Evolutionary conservation across 1,140 invertebrate genomes (phyloP), one percentile per base, ranked within the genome.

Genomic region (Sycophaga agraensis): DNA sequence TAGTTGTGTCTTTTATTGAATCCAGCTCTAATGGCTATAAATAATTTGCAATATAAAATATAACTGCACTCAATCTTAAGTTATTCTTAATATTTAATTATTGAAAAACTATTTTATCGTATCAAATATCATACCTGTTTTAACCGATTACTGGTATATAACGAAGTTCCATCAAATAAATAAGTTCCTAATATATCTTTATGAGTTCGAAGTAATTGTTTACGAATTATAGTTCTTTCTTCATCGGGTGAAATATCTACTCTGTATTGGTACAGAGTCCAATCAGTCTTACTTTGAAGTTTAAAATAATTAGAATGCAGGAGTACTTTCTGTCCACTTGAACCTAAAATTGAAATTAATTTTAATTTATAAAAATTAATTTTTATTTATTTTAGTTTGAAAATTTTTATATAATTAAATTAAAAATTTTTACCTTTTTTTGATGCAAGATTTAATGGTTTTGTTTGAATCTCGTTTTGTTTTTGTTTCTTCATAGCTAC

Each of bases 181-280:
- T 82, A 81, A 14, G 69, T 79, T 2, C 85, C 85, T 6, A 90
- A 65, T 0, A 62, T 73, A 1, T 83, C 77, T 26, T 73, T 73
- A 59, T 91, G 89, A 4, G 79, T 55, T 21, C 77, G 69, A 1
- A 92, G 54, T 0, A 92, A 69, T 1, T 67, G 81, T 70, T 87
- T 89, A 17, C 87, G 82, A 1, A 88, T 74, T 0, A 56, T 57
- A 1, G 85, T 88, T n/a, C 82, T 78, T 50, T 93, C 91, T 63
- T 92, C 86, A 6, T 87, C 83, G 0, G 92, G 92, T 0, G 73
- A 70, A 68, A 93, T 90, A 68, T 91, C 87, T 0, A 96, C 92
- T 63, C 87, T 84, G 73, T 96, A 95, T 65, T 94, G 89, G 58
- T 87, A 88, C 0, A 96, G 74, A 26, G 84, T 79, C 90, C 91